Conservation (phyloP, 2,113 vertebrate species). For the Mesembrinibis cayennensis region DNA sequence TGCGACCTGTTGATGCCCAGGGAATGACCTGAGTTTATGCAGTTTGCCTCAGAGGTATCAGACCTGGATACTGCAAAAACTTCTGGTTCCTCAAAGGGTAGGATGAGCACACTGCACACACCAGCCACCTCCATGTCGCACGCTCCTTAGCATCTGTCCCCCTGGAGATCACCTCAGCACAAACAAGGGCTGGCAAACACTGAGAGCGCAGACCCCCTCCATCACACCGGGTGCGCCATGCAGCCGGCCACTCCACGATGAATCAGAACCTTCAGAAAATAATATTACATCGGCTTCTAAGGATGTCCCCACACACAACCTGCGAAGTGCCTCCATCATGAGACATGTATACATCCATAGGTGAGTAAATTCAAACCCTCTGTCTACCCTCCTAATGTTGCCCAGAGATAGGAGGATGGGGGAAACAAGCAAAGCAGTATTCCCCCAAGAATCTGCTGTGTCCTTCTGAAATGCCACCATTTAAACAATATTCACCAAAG, state of each 20-base stretch:
- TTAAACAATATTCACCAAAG: background rate
- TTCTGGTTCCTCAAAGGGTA: background rate
- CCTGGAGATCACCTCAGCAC: background rate
- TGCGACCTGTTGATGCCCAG: background rate
- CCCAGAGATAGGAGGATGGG: background rate
- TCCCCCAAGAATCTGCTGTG: background rate
- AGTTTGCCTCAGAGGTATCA: background rate
- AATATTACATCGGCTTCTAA: rapidly evolving
- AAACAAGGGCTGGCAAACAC: background rate
- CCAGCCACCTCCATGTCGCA: background rate
- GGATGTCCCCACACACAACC: background rate
- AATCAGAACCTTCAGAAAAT: background rate
- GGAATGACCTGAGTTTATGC: background rate
- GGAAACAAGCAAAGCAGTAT: background rate
- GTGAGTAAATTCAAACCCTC: background rate
- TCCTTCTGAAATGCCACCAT: background rate
- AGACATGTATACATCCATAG: background rate
- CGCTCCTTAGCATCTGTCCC: rapidly evolving
- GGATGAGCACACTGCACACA: rapidly evolving
- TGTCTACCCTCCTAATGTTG: background rate
- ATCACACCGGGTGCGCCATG: background rate
- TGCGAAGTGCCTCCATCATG: background rate
- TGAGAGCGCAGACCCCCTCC: rapidly evolving
- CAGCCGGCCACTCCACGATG: too few species aligned
- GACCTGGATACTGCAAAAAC: background rate